Percentiles rank a stretch among this genome's conserved stretches.
phyloP scores from a whole-genome alignment of 2,888 invertebrate species.

The Parapristionchus giblindavisi region DNA sequence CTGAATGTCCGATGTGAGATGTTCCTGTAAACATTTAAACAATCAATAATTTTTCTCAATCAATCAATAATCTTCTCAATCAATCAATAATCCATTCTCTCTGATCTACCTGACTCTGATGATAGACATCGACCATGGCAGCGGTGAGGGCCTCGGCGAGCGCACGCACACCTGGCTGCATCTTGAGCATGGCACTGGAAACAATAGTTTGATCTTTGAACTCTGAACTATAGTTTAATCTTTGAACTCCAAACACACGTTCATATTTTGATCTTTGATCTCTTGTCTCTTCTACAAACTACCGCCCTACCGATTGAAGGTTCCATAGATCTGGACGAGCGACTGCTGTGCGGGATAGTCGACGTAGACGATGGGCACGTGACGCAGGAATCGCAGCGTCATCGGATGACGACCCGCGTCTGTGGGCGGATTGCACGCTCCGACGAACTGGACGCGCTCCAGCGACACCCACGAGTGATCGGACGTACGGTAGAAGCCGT shows the following conservation, averaged over 20 bases:
- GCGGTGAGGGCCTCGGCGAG: slow-evolving; percentile 95
- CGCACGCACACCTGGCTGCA: slow-evolving; percentile 88
- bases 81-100: background rate
- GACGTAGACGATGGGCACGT: slow-evolving; percentile 98
- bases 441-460: slow-evolving; percentile 98
- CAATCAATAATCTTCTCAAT: background rate
- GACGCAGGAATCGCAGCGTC: slow-evolving; percentile 76
- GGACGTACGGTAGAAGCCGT: slow-evolving; percentile 81
- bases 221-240: no score
- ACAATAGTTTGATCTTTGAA: no score
- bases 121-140: slow-evolving; percentile 98
- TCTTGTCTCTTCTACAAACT: no score
- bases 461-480: slow-evolving; percentile 96
- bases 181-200: slow-evolving; percentile 85
- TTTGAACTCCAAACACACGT: no score
- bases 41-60: background rate
- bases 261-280: no score
- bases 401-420: slow-evolving; percentile 85
- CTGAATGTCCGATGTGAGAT: slow-evolving; percentile 99
- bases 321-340: slow-evolving; percentile 91
- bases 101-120: slow-evolving; percentile 81
- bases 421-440: slow-evolving; percentile 99
- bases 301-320: slow-evolving; percentile 83
- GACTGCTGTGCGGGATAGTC: slow-evolving; percentile 99
- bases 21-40: slow-evolving; percentile 75